Base-by-base conservation (phyloP, 2,113 vertebrate genomes). In the Lontra canadensis region DNA sequence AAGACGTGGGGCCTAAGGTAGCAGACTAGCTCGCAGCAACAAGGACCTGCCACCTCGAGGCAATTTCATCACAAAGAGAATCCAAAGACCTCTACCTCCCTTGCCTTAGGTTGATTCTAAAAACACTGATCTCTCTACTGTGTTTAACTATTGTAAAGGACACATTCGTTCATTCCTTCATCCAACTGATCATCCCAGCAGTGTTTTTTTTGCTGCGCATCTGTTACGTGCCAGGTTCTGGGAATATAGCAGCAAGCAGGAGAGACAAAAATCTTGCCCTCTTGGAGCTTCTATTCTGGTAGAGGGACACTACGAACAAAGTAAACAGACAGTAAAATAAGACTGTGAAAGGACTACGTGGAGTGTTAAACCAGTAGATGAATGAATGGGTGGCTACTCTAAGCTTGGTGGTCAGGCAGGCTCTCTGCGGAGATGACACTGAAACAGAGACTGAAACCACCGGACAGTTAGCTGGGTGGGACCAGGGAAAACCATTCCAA, bases 311-410 rank as follows among this genome's bases (percentile, higher is more conserved):
- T 81, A 91, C 44, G 31, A 89, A 84, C 23, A 63, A 89, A 39
- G 49, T 7, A 94, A 73, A 73, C 21, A 61, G 57, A 44, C 81
- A 59, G 39, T 80, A 71, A 88, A 95, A 88, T 80, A 73, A 87
- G 65, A 80, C 1, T 1, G 44, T 65, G 52, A 55, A 73, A 86
- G 42, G 82, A 26, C 63, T 42, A 65, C 26, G 17, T 25, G 86
- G 67, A 89, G 67, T 57, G 61, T 92, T 39, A 92, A 57, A 59
- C 7, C 25, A 96, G 47, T 29, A 21, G 63, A 69, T 0, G 36
- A 71, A 0, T 17, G 52, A 71, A 0, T 14, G 52, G 87, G 78
- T 44, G n/a, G 34, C 17, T 29, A 21, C 21, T 87, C 0, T 14
- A 52, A 55, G 52, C 11, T 20, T 29, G 11, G 59, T n/a, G 21